A percentile compares a stretch with the other conserved stretches of the same genome.
Conservation (phyloP, 2,797 vertebrate genomes). For the Hydrolagus colliei region DNA sequence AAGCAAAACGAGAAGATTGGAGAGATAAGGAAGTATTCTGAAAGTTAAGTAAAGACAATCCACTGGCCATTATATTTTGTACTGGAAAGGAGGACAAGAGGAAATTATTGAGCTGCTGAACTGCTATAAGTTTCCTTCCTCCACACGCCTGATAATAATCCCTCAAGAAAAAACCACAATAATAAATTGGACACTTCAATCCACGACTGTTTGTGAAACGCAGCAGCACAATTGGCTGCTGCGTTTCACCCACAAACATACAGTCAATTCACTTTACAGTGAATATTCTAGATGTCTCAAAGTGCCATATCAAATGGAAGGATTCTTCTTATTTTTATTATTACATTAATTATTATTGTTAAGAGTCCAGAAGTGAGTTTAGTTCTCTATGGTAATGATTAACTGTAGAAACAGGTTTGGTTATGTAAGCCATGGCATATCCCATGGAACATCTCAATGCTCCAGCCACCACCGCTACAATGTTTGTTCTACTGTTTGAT, state of each 20-base stretch:
- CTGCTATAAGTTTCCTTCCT: background rate
- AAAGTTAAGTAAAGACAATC: background rate
- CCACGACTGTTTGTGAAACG: too few relatives aligned
- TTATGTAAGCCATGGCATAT: conserved; percentile 57
- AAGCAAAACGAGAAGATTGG: too few relatives aligned
- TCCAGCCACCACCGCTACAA: conserved; percentile 69
- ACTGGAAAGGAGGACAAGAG: background rate
- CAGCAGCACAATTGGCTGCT: too few relatives aligned
- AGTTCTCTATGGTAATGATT: conserved; percentile 17
- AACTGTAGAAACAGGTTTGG: conserved; percentile 45
- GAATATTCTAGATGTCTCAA: too few relatives aligned
- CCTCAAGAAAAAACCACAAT: too few relatives aligned
- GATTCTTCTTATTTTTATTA: too few relatives aligned
- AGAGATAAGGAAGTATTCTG: background rate
- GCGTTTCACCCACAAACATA: too few relatives aligned
- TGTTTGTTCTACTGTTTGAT: conserved; percentile 83
- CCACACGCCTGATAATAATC: too few relatives aligned
- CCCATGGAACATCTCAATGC: conserved; percentile 50
- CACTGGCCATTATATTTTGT: background rate
- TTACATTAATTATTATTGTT: background rate
- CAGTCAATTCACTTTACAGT: too few relatives aligned
- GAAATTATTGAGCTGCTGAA: conserved; percentile 13
- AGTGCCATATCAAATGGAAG: too few relatives aligned
- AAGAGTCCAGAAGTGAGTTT: background rate
- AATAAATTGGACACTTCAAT: too few relatives aligned